These are phyloP conservation scores for Alcedo atthis DNA, from an alignment of 2,797 vertebrate species.

Conservation along the genomic window DNA sequence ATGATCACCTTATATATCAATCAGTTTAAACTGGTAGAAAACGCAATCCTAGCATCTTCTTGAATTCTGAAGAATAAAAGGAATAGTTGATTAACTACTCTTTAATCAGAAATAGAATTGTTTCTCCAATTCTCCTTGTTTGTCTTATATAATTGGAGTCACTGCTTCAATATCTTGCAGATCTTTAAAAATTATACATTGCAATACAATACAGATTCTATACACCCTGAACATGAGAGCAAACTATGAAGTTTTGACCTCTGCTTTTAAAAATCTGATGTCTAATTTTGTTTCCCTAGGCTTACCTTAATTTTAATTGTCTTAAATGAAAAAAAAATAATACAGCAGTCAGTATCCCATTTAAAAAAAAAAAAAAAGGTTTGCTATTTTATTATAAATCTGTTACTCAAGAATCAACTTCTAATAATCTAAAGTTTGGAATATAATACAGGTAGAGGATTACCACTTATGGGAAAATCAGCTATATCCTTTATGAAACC, in stretches of 20 bases:
- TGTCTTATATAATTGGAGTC: neutral
- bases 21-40: neutral
- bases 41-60: neutral
- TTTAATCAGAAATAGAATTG: neutral
- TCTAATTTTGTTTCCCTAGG: neutral
- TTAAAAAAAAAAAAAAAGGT: neutral
- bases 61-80: neutral
- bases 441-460: neutral
- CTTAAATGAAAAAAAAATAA: too few relatives aligned
- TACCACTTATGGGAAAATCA: neutral
- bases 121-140: neutral
- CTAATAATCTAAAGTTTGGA: neutral
- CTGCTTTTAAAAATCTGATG: neutral
- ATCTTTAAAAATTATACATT: neutral
- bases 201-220: neutral
- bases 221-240: neutral
- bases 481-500: neutral
- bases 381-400: neutral
- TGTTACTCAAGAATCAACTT: neutral
- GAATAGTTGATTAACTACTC: neutral
- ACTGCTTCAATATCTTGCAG: neutral
- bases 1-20: neutral
- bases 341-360: neutral
- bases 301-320: neutral
- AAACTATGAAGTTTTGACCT: neutral